Percentiles rank a stretch among this genome's conserved stretches.
phyloP scores from a whole-genome alignment of 35 echinoderm and acorn worm genomes.

The Eucidaris tribuloides region DNA sequence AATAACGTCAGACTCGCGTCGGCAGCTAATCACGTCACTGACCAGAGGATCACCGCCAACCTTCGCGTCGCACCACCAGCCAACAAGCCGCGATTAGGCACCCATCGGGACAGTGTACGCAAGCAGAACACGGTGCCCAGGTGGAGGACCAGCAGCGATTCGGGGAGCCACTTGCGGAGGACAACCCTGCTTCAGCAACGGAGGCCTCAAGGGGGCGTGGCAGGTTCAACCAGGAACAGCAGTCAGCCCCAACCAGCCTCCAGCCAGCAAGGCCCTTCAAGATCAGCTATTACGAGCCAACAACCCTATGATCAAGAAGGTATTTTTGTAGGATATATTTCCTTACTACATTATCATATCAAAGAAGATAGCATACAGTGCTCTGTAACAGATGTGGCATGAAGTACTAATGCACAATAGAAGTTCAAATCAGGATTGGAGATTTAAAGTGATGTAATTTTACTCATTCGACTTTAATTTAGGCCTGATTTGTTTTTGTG shows the following conservation, averaged over 20 bases:
- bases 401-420: too few relatives aligned
- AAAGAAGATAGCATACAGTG: too few relatives aligned
- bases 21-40: neutral
- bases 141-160: conserved; percentile 78
- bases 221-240: conserved; percentile 4
- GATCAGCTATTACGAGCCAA: conserved; percentile 27
- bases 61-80: conserved; percentile 15
- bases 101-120: conserved; percentile 9
- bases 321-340: too few relatives aligned
- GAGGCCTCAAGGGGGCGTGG: conserved; percentile 6
- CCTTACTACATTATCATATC: too few relatives aligned
- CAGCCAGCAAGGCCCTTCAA: conserved; percentile 65
- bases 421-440: too few relatives aligned
- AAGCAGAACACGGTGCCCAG: conserved; percentile 66
- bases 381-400: too few relatives aligned
- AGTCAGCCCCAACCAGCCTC: conserved; percentile 1
- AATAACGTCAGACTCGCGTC: conserved; percentile 17
- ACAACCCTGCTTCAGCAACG: conserved; percentile 62
- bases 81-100: neutral
- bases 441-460: too few relatives aligned
- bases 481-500: too few relatives aligned
- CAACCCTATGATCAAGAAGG: conserved; percentile 28
- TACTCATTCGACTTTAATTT: too few relatives aligned
- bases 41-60: conserved; percentile 64
- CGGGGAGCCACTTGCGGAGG: conserved; percentile 44